These are phyloP conservation scores for Tethea ocularis DNA, from an alignment of 2,888 invertebrate species.

Conservation along the genomic window DNA sequence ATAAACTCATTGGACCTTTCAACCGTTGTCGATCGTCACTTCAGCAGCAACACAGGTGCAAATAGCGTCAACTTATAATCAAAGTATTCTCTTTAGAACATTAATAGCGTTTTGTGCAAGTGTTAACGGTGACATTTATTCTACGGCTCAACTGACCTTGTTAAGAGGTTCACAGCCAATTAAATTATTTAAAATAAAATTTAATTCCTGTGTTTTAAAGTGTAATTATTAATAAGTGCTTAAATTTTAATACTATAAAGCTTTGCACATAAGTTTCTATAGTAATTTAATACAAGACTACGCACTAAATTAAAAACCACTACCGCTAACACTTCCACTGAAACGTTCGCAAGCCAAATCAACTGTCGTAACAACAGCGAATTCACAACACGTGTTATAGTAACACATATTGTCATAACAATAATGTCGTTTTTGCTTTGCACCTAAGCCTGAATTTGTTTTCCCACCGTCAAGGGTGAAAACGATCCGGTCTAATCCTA, in stretches of 20 bases:
- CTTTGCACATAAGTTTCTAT: not conserved
- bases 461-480: conserved; percentile 75
- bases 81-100: conserved; percentile 17
- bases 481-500: conserved; percentile 83
- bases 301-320: not conserved
- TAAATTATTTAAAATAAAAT: not conserved
- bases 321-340: conserved; percentile 7
- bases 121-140: conserved; percentile 14
- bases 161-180: too few relatives aligned
- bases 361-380: conserved; percentile 23
- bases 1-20: conserved; percentile 49
- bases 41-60: conserved; percentile 23
- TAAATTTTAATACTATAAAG: not conserved
- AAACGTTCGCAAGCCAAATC: conserved; percentile 17
- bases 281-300: too few relatives aligned
- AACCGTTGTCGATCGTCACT: conserved; percentile 23
- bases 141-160: not conserved
- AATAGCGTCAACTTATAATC: conserved; percentile 14
- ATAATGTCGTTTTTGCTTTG: conserved; percentile 62
- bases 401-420: conserved; percentile 49
- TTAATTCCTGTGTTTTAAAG: not conserved
- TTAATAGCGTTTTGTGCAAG: conserved; percentile 17
- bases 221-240: not conserved
- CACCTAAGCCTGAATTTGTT: conserved; percentile 78
- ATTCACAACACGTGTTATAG: conserved; percentile 29